These are phyloP conservation scores for Forpus xanthops DNA, from an alignment of 2,797 vertebrate species.

Conservation along the genomic window DNA sequence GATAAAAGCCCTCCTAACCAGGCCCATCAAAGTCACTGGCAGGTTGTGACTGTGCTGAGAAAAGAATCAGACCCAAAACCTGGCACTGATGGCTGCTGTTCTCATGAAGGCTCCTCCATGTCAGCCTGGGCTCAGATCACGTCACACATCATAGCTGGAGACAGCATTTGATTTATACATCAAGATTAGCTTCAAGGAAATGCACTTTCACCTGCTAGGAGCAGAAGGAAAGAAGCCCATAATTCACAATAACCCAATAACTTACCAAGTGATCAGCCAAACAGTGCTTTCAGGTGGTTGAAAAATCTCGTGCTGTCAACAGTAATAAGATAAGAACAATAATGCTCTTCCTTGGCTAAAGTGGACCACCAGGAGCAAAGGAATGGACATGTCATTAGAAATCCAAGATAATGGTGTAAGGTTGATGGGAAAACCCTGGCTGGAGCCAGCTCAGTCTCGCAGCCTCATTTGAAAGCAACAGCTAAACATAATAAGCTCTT, in stretches of 20 bases:
- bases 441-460: conserved; percentile 24
- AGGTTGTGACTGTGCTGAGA: not conserved
- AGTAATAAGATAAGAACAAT: conserved; percentile 61
- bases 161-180: not conserved
- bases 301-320: conserved; percentile 27
- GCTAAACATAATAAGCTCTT: not conserved
- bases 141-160: not conserved
- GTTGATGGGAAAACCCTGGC: not conserved
- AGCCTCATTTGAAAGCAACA: not conserved
- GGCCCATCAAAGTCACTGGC: not conserved
- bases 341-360: conserved; percentile 30
- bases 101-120: not conserved
- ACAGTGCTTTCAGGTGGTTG: conserved; percentile 12
- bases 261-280: conserved; percentile 18
- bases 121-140: not conserved
- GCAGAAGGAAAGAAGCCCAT: conserved; percentile 14
- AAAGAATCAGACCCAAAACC: not conserved
- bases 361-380: conserved; percentile 1
- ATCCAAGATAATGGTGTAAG: conserved; percentile 19
- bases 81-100: not conserved
- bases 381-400: conserved; percentile 12
- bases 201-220: conserved; percentile 40
- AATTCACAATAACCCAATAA: conserved; percentile 51
- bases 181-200: conserved; percentile 18
- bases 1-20: not conserved